These are phyloP conservation scores for Bubo bubo DNA, from an alignment of 2,113 vertebrate genomes.

Conservation along the genomic window DNA sequence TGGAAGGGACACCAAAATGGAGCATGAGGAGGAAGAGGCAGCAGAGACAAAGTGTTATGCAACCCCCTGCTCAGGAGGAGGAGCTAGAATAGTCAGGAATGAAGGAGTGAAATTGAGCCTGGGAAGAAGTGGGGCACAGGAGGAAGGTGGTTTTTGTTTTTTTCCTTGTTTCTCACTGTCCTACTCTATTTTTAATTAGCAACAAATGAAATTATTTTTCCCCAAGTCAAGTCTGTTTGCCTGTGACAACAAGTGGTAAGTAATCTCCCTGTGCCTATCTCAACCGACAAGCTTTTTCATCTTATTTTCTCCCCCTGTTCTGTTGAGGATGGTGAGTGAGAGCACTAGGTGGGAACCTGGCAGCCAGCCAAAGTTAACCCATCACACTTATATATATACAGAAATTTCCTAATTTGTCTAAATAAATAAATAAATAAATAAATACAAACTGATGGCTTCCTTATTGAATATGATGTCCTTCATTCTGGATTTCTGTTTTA, in stretches of 20 bases:
- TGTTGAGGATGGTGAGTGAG: background rate
- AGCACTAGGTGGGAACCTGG: background rate
- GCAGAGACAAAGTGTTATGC: background rate
- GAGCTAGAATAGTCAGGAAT: background rate
- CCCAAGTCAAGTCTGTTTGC: background rate
- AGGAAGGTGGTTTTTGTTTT: background rate
- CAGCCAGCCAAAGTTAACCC: background rate
- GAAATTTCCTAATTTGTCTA: background rate
- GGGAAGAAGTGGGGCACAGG: background rate
- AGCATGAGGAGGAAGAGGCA: background rate
- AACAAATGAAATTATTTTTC: background rate
- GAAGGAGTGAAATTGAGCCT: background rate
- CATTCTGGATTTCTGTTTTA: background rate
- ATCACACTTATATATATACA: background rate
- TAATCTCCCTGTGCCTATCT: background rate
- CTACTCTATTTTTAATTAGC: background rate
- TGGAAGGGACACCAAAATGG: fast-evolving
- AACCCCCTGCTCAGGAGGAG: background rate
- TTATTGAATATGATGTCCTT: background rate
- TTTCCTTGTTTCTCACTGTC: background rate
- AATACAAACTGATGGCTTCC: background rate
- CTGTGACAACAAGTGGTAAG: background rate
- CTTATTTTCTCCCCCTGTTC: background rate
- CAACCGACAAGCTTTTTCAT: background rate
- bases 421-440: background rate